Evolutionary conservation across 2,888 invertebrate species (phyloP), one percentile per base, ranked within the genome.

Genomic region (Calliscelio sp.): DNA sequence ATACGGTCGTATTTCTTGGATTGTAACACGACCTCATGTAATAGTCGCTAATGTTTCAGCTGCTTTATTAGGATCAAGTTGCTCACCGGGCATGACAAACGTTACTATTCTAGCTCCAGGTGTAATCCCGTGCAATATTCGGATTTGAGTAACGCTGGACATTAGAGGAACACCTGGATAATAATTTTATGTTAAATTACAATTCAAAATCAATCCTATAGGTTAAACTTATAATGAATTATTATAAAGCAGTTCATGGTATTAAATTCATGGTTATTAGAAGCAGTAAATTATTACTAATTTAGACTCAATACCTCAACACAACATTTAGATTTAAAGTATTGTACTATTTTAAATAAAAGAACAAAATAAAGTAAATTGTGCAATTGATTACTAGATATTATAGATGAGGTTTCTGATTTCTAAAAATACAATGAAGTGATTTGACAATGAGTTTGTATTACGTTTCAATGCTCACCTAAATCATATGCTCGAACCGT

Each of bases 401-500:
- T n/a, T n/a, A n/a, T n/a, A n/a, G n/a, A n/a, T n/a, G n/a, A n/a
- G n/a, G 22, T 24, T 14, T 20, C 16, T 10, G 55, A 59, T 0
- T 24, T 11, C 28, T 41, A 3, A 61, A 22, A 61, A 35, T 57
- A 18, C 20, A 38, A 25, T 10, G 35, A 8, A 20, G 20, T 20
- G 18, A 20, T 25, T n/a, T 63, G n/a, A 44, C 18, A 28, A 57
- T 32, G 10, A 44, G 53, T 51, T 74, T 63, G 61, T 53, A 74
- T 0, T 44, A 53, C 18, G 20, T 59, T 49, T 55, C 24, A 38
- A 20, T 77, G 3, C 89, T 90, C 89, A 94, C 94, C 98, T 84
- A 97, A 94, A 93, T 98, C 98, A 90, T 97, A 97, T 1, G 97
- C 98, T 90, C 97, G 94, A 14, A 96, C 95, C 70, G 95, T 96